These are phyloP conservation scores for Trichosurus vulpecula DNA, from an alignment of 2,797 vertebrate species.

Conservation along the genomic window DNA sequence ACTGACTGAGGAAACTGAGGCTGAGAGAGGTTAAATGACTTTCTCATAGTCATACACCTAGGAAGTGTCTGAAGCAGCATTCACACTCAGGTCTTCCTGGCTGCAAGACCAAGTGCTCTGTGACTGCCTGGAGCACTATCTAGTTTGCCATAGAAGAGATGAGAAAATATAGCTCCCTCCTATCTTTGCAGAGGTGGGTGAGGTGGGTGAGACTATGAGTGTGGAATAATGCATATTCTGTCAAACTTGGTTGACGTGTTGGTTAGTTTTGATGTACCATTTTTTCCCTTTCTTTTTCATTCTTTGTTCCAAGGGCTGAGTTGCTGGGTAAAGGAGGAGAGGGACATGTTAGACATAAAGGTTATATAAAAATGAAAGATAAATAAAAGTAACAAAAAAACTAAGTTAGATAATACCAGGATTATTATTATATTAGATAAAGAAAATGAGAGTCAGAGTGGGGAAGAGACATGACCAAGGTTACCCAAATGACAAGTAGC, in stretches of 20 bases:
- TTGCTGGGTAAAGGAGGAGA: background rate
- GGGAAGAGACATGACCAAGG: background rate
- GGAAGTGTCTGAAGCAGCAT: background rate
- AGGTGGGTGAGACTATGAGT: background rate
- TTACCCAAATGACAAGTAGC: background rate
- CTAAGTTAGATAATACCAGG: background rate
- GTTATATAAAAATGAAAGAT: background rate
- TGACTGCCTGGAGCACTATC: background rate
- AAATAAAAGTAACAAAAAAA: background rate
- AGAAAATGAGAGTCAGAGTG: background rate
- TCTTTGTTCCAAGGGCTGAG: background rate
- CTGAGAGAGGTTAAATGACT: background rate
- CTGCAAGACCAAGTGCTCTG: background rate
- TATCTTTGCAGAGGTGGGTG: background rate
- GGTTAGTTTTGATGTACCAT: background rate
- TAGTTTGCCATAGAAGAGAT: background rate
- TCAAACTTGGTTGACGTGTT: background rate
- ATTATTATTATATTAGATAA: background rate
- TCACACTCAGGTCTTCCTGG: background rate
- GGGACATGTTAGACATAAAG: background rate
- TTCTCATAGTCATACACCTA: background rate
- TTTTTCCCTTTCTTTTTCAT: background rate
- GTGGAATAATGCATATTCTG: background rate
- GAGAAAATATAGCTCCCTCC: background rate
- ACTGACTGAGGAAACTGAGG: background rate